phyloP scores from a whole-genome alignment of 2,113 vertebrate genomes.

The Nerophis ophidion region DNA sequence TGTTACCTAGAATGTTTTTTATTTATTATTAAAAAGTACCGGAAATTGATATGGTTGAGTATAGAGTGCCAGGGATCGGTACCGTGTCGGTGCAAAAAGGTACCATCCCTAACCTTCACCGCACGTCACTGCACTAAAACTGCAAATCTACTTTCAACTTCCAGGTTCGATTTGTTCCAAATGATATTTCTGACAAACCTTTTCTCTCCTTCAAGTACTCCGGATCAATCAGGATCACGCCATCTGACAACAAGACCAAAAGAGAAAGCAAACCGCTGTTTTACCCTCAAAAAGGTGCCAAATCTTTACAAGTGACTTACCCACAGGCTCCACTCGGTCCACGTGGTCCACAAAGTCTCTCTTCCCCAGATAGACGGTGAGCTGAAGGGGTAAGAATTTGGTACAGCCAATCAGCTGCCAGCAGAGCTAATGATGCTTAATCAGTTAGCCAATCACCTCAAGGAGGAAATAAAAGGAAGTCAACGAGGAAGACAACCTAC shows the following conservation, averaged over 20 bases:
- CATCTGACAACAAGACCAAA: conserved; percentile 69
- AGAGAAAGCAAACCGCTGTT: no score
- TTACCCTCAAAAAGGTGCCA: background rate
- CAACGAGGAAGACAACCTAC: conserved; percentile 41
- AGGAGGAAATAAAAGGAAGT: background rate
- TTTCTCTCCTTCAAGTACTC: conserved; percentile 95
- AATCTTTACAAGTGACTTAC: conserved; percentile 37
- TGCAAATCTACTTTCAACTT: no score
- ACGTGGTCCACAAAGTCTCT: conserved; percentile 78
- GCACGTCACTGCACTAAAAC: no score
- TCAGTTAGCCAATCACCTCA: background rate
- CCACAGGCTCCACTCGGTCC: conserved; percentile 73
- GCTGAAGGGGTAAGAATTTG: conserved; percentile 41
- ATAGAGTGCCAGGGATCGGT: no score
- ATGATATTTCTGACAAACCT: conserved; percentile 66
- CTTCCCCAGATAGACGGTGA: conserved; percentile 77
- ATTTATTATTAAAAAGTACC: no score
- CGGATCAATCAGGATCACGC: conserved; percentile 90
- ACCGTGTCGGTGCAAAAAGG: no score
- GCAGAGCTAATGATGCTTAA: background rate
- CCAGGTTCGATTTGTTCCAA: no score
- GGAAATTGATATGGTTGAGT: no score
- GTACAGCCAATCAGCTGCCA: conserved; percentile 3
- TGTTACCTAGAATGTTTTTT: no score
- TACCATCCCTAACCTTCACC: no score